Conservation (phyloP, 2,797 vertebrate species). For the Mycteria americana region DNA sequence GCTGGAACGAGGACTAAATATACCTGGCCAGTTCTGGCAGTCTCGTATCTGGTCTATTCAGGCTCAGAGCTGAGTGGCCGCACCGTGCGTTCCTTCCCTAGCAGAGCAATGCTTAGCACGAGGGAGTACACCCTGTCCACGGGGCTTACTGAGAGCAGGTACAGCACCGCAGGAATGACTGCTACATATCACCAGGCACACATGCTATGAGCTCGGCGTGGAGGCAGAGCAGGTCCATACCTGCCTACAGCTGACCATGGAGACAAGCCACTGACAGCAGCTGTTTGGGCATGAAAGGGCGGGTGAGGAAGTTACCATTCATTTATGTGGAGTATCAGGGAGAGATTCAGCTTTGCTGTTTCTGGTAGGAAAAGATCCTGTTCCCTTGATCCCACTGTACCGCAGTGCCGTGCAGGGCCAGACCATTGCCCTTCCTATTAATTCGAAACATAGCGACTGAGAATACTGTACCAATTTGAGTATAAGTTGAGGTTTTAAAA, state of each 20-base stretch:
- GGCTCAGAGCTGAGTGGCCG: rapidly evolving
- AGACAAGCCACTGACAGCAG: neutral
- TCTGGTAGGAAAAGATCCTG: neutral
- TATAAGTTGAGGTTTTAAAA: neutral
- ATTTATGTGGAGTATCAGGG: neutral
- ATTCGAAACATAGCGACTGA: neutral
- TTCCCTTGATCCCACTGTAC: neutral
- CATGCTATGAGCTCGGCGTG: rapidly evolving
- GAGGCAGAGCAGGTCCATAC: neutral
- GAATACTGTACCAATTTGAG: neutral
- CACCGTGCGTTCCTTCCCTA: rapidly evolving
- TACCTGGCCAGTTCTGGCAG: neutral
- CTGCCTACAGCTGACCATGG: neutral
- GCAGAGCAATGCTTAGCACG: rapidly evolving
- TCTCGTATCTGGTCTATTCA: neutral
- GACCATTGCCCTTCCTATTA: neutral
- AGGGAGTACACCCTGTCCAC: rapidly evolving
- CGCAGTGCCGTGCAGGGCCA: rapidly evolving
- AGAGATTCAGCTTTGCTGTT: neutral
- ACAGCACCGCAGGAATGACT: neutral
- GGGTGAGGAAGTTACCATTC: neutral
- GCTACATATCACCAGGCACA: neutral
- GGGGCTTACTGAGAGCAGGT: neutral
- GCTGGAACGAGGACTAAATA: neutral
- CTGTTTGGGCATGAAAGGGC: rapidly evolving